These are phyloP conservation scores for Melieria picta DNA, from an alignment of 2,888 invertebrate genomes.

Conservation along the genomic window DNA sequence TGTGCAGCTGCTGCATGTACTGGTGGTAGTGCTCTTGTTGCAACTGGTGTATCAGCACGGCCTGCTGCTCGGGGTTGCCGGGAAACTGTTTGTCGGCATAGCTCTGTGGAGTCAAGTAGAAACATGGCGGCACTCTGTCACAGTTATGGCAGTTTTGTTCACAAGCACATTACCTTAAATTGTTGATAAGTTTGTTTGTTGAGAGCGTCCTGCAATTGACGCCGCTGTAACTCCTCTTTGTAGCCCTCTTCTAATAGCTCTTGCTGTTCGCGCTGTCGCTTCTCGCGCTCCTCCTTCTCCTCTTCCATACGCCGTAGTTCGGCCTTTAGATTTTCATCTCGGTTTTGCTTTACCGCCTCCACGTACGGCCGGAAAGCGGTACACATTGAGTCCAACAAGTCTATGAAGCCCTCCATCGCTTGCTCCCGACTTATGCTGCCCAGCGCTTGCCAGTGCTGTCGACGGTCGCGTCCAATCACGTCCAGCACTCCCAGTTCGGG, in stretches of 20 bases:
- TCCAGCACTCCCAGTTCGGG: slow-evolving; percentile 92
- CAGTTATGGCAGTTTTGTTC: not conserved
- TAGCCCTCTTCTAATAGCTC: slow-evolving; percentile 57
- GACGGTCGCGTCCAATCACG: slow-evolving; percentile 92
- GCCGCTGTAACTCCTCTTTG: slow-evolving; percentile 64
- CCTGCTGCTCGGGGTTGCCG: slow-evolving; percentile 89
- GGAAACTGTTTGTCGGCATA: slow-evolving; percentile 96
- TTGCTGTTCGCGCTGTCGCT: slow-evolving; percentile 55
- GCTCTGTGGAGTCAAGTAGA: slow-evolving; percentile 59
- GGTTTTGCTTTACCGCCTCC: slow-evolving; percentile 89
- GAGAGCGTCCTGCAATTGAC: slow-evolving; percentile 93
- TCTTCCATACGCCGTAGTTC: slow-evolving; percentile 59
- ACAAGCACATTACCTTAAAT: slow-evolving; percentile 70
- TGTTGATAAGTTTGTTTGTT: slow-evolving; percentile 94
- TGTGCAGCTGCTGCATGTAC: slow-evolving; percentile 93
- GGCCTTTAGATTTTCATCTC: slow-evolving; percentile 79
- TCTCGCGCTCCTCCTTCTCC: slow-evolving; percentile 53
- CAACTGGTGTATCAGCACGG: slow-evolving; percentile 88
- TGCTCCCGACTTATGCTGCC: slow-evolving; percentile 86
- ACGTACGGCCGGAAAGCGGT: slow-evolving; percentile 91
- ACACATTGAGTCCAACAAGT: slow-evolving; percentile 85
- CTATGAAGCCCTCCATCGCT: slow-evolving; percentile 93
- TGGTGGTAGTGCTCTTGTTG: slow-evolving; percentile 99
- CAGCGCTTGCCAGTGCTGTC: slow-evolving; percentile 92
- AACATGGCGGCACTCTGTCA: not conserved